A percentile compares a stretch with the other conserved stretches of the same genome.
phyloP scores from a whole-genome alignment of 2,797 vertebrate genomes.

The Emydoidea blandingii region DNA sequence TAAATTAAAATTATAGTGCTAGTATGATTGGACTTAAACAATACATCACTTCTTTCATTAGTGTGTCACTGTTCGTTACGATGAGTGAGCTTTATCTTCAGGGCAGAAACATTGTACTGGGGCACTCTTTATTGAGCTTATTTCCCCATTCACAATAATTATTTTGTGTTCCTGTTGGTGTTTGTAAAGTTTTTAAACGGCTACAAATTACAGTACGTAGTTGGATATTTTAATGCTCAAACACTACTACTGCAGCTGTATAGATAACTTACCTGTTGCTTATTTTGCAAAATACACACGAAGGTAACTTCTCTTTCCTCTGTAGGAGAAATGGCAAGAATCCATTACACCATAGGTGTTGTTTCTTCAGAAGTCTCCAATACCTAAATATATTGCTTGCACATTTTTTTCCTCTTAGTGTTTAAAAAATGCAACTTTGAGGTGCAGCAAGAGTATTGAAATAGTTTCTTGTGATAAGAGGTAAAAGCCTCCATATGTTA shows the following conservation, averaged over 20 bases:
- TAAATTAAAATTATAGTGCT: background rate
- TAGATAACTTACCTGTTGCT: background rate
- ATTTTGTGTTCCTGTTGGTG: background rate
- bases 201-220: background rate
- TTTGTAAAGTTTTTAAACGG: background rate
- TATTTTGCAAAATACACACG: background rate
- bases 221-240: background rate
- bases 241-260: background rate
- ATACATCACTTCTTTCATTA: background rate
- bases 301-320: fast-evolving
- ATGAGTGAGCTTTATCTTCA: background rate
- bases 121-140: background rate
- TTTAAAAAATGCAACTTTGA: background rate
- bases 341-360: background rate
- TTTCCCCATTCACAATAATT: background rate
- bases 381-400: background rate
- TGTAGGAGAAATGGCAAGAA: background rate
- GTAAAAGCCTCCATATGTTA: background rate
- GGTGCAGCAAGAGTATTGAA: background rate
- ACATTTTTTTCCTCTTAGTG: background rate
- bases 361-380: background rate
- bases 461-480: background rate
- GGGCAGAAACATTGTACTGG: background rate
- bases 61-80: background rate
- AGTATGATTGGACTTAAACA: background rate